Base-by-base conservation (phyloP, 2,113 vertebrate genomes). In the Eptesicus fuscus region DNA sequence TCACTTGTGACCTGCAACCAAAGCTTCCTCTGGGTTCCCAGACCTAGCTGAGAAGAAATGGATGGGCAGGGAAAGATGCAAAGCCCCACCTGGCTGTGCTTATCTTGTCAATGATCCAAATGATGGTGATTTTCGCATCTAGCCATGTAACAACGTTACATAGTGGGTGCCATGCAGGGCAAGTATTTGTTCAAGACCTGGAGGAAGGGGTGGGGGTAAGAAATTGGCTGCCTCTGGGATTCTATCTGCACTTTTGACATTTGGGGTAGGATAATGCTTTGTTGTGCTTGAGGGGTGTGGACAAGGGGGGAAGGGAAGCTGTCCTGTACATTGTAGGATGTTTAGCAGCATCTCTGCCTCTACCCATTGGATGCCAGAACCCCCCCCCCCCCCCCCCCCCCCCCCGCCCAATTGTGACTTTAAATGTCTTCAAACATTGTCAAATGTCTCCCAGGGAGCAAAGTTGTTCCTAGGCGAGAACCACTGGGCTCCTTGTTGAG, bases 21-120 rank as follows among this genome's bases (percentile, higher is more conserved):
- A 25, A 7, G 40, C 18, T 1, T 5, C 25, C 28, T 11, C 6
- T 3, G 17, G 44, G 22, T 12, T 37, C 44, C 30, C 40, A 32
- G 51, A 25, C 70, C 4, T 0, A 2, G 7, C 44, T 0, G 11
- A 13, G n/a, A 65, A 25, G 32, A 23, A 32, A 7, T 5, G 10
- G 44, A 42, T 18, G n/a, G 5, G 67, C 32, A 20, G 30, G 73
- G 8, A 11, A 49, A 30, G 25, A 23, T 0, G 76, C 65, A 49
- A 61, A 76, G 3, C 35, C 17, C 69, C 73, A 12, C 30, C 16
- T 70, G 61, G 56, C 56, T 23, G 16, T 23, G 40, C 18, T 35
- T 47, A 70, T 69, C 63, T 93, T 61, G 73, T 28, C 42, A 65
- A 0, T 2, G 76, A 82, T 28, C 9, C 63, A 42, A 30, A 25